Percentiles rank a stretch among this genome's conserved stretches.
These are phyloP conservation scores for Panzeria rudis DNA, from an alignment of 2,888 invertebrate species.

Conservation along the genomic window DNA sequence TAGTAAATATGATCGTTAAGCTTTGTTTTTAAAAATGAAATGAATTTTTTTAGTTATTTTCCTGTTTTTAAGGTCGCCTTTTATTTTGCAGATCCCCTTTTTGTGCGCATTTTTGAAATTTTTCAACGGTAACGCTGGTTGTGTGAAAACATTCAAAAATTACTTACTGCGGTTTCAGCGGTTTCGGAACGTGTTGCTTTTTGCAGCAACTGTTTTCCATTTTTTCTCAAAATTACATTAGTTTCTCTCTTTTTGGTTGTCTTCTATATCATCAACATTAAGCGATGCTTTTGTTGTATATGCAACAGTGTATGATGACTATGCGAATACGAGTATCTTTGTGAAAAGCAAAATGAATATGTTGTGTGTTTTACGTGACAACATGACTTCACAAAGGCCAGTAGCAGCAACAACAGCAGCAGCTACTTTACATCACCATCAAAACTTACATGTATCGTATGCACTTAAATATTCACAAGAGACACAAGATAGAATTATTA, in stretches of 20 bases:
- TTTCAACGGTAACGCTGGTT: too few relatives aligned
- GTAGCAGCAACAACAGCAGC: constrained; percentile 16
- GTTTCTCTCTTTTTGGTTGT: constrained; percentile 1
- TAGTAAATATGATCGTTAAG: too few relatives aligned
- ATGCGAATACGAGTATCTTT: background rate
- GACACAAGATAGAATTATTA: constrained; percentile 47
- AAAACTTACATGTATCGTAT: constrained; percentile 11
- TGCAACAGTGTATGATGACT: constrained; percentile 22
- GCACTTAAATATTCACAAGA: constrained; percentile 64
- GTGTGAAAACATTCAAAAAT: constrained; percentile 68
- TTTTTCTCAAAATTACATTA: constrained; percentile 23
- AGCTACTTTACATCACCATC: constrained; percentile 25
- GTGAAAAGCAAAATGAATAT: constrained; percentile 26
- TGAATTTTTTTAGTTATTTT: too few relatives aligned
- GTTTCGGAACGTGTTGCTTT: constrained; percentile 68
- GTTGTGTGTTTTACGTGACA: constrained; percentile 66
- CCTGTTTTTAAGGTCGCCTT: too few relatives aligned
- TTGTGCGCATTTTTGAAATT: too few relatives aligned
- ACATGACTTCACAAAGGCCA: constrained; percentile 66
- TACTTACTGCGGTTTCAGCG: constrained; percentile 71
- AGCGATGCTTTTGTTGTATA: background rate
- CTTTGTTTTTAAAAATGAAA: too few relatives aligned
- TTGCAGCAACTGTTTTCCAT: constrained; percentile 45
- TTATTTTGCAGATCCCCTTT: too few relatives aligned
- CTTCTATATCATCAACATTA: background rate